Percentiles rank a stretch among this genome's conserved stretches.
Conservation (phyloP, 2,113 vertebrate genomes). For the Notothenia rossii region DNA sequence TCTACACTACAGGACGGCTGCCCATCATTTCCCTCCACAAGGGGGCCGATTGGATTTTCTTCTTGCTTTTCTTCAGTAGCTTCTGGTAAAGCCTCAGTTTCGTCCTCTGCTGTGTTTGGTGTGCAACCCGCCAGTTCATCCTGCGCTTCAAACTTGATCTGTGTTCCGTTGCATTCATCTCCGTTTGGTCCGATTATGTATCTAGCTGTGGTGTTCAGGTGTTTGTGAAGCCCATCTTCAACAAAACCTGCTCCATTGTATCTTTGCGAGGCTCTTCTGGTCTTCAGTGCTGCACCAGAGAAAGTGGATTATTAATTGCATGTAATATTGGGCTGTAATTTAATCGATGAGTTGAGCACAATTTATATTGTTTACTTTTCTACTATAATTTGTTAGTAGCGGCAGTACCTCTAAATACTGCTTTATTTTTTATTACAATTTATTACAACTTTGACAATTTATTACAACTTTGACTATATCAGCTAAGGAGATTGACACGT, state of each 20-base stretch:
- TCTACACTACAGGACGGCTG: constrained; percentile 9
- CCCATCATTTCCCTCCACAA: constrained; percentile 22
- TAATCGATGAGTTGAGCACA: neutral
- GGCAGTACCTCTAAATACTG: neutral
- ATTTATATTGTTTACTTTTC: neutral
- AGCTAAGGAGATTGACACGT: no score
- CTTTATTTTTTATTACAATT: neutral
- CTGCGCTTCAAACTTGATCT: constrained; percentile 14
- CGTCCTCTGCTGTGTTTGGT: constrained; percentile 19
- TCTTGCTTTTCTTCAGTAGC: constrained; percentile 22
- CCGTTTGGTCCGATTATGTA: constrained; percentile 7
- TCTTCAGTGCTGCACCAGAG: constrained; percentile 34
- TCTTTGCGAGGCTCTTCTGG: constrained; percentile 32
- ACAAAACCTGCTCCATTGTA: constrained; percentile 56
- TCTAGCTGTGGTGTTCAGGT: constrained; percentile 23
- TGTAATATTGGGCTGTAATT: no score
- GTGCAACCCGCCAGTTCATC: constrained; percentile 5
- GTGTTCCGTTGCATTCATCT: constrained; percentile 9
- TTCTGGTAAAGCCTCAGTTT: neutral
- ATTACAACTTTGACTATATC: no score
- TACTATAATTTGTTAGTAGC: neutral
- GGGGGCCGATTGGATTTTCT: constrained; percentile 7
- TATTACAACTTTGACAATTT: no score
- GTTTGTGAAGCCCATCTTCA: constrained; percentile 48
- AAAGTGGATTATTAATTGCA: neutral